Evolutionary conservation across 2,888 invertebrate genomes (phyloP).

Genomic region (Sesia bembeciformis): DNA sequence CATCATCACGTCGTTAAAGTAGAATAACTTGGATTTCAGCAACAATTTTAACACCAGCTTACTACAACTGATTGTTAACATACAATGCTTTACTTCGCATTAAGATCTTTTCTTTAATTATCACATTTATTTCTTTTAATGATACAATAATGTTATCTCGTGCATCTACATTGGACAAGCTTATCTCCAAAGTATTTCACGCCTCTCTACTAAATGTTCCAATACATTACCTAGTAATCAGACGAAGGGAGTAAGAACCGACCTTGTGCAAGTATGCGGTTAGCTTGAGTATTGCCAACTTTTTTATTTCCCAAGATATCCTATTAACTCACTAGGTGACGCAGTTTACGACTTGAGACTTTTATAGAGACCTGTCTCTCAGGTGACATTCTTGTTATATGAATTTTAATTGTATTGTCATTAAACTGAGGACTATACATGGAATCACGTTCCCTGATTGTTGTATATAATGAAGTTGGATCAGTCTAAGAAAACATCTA

Average conservation of each 20-base stretch:
- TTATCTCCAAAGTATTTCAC: background rate
- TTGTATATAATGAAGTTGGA: background rate
- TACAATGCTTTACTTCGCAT: background rate
- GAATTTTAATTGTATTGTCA: background rate
- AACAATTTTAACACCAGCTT: background rate
- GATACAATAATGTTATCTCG: background rate
- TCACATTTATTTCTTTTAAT: background rate
- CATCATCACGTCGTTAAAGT: background rate
- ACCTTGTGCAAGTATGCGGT: constrained; percentile 4
- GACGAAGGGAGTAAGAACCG: constrained; percentile 7
- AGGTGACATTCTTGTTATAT: background rate
- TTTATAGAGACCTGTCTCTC: background rate
- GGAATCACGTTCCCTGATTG: background rate
- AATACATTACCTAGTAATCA: constrained; percentile 1
- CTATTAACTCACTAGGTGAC: constrained; percentile 5
- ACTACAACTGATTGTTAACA: background rate
- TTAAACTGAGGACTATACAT: background rate
- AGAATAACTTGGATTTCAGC: background rate
- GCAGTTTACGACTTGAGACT: background rate
- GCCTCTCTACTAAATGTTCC: background rate
- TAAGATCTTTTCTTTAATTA: background rate
- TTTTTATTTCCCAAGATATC: constrained; percentile 1
- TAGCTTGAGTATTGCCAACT: constrained; percentile 2
- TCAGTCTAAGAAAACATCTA: no score
- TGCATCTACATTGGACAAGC: background rate